These are phyloP conservation scores for Phalacrocorax brasilianus DNA, from an alignment of 2,113 vertebrate species.

Conservation along the genomic window DNA sequence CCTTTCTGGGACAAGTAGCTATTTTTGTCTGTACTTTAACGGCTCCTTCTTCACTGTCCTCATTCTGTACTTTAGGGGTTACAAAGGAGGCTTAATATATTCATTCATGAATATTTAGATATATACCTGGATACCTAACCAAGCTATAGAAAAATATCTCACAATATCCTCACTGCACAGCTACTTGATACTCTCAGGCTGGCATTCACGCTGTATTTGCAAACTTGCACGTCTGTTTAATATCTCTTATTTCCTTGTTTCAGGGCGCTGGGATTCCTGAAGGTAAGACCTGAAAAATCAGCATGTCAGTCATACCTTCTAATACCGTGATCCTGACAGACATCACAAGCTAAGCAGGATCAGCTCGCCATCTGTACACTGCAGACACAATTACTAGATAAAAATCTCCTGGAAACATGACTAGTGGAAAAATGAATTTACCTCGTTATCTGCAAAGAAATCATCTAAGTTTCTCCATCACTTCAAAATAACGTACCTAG, in stretches of 20 bases:
- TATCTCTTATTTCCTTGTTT: background rate
- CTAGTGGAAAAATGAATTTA: constrained; percentile 1
- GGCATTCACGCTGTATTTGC: background rate
- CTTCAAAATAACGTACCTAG: background rate
- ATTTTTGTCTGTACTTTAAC: background rate
- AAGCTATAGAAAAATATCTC: background rate
- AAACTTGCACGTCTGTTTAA: background rate
- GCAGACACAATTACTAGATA: constrained; percentile 54
- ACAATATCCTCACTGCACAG: rapidly evolving
- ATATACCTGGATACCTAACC: background rate
- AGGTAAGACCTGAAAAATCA: background rate
- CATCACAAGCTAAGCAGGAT: background rate
- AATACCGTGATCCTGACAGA: background rate
- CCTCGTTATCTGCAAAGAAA: background rate
- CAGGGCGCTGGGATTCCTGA: background rate
- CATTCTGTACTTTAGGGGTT: constrained; percentile 7
- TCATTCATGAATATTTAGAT: background rate
- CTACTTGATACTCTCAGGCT: background rate
- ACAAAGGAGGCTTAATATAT: background rate
- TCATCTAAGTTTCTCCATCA: background rate
- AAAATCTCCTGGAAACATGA: constrained; percentile 24
- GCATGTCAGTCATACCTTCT: background rate
- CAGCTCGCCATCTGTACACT: background rate
- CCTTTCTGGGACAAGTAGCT: background rate
- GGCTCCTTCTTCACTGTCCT: background rate